These are phyloP conservation scores for Taphrorychus bicolor DNA, from an alignment of 2,888 invertebrate genomes.

Conservation along the genomic window DNA sequence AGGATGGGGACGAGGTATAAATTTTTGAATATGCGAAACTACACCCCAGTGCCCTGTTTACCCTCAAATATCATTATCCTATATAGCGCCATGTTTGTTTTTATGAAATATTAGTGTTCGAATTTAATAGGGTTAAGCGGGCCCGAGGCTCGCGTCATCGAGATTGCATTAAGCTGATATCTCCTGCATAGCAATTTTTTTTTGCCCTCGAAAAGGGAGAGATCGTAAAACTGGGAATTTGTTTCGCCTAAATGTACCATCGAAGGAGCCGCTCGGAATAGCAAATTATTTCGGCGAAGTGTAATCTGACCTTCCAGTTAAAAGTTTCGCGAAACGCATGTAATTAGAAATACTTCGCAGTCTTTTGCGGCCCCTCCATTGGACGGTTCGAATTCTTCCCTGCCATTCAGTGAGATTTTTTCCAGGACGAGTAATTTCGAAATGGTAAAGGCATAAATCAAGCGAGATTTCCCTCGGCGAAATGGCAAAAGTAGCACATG, in stretches of 20 bases:
- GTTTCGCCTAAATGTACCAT: not conserved
- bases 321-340: constrained; percentile 12
- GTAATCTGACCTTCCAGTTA: not conserved
- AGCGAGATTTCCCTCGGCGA: constrained; percentile 31
- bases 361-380: not conserved
- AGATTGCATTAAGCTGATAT: not conserved
- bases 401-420: too few species aligned
- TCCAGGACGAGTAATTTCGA: constrained; percentile 33
- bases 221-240: not conserved
- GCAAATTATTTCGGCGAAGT: not conserved
- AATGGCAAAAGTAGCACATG: constrained; percentile 33
- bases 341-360: constrained; percentile 46
- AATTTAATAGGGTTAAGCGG: not conserved
- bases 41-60: not conserved
- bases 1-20: not conserved
- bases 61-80: not conserved
- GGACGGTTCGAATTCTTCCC: too few species aligned
- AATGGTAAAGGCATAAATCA: constrained; percentile 38
- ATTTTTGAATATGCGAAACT: not conserved
- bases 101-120: not conserved
- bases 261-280: not conserved
- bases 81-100: not conserved
- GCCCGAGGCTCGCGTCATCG: not conserved
- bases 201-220: not conserved
- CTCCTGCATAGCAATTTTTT: not conserved